Percentiles rank a stretch among this genome's conserved stretches.
phyloP scores from a whole-genome alignment of 2,888 invertebrate species.

The Chymomyza procnemis region DNA sequence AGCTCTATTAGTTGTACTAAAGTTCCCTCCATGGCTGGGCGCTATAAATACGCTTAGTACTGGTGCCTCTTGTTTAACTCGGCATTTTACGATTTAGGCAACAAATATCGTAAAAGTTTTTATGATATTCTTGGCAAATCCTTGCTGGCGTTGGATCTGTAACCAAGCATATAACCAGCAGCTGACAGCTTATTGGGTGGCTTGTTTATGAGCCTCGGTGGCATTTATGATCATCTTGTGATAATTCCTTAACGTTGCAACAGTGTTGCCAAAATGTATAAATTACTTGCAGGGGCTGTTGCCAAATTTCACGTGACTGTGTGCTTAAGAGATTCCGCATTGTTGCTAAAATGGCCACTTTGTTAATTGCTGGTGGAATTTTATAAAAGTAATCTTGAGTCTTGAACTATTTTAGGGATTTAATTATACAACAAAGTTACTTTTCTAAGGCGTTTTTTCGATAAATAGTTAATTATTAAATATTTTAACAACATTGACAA shows the following conservation, averaged over 20 bases:
- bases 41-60: not conserved
- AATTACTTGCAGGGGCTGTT: not conserved
- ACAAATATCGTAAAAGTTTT: conserved; percentile 54
- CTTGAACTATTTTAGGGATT: too few species aligned
- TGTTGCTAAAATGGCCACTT: too few species aligned
- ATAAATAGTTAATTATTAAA: too few species aligned
- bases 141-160: conserved; percentile 16
- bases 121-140: conserved; percentile 58
- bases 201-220: conserved; percentile 32
- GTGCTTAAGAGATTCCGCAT: too few species aligned
- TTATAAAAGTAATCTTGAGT: too few species aligned
- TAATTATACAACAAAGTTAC: too few species aligned
- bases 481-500: too few species aligned
- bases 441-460: too few species aligned
- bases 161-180: not conserved
- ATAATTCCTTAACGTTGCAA: conserved; percentile 57
- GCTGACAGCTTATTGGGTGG: conserved; percentile 58
- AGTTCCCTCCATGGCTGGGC: not conserved
- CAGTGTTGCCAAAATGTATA: conserved; percentile 46
- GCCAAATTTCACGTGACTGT: not conserved
- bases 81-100: conserved; percentile 53
- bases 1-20: not conserved
- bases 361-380: too few species aligned
- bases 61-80: conserved; percentile 31
- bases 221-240: conserved; percentile 57